phyloP scores from a whole-genome alignment of 2,888 invertebrate genomes.

The Drosophila prostipennis region DNA sequence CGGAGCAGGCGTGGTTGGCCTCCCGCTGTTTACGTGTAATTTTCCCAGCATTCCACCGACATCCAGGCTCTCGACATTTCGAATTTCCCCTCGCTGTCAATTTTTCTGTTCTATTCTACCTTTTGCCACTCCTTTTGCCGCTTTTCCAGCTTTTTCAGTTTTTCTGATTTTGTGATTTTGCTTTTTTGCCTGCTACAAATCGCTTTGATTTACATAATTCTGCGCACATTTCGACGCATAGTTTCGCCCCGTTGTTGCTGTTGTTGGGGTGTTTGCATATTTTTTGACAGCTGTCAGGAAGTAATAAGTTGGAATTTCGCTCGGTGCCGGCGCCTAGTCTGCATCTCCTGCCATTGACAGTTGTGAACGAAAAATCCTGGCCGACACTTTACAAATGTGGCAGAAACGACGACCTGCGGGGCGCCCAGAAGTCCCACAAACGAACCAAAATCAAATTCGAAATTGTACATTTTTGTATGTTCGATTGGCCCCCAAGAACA shows the following conservation, averaged over 20 bases:
- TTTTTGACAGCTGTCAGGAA: conserved; percentile 83
- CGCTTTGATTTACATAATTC: conserved; percentile 80
- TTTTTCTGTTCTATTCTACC: conserved; percentile 37
- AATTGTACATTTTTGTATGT: conserved; percentile 44
- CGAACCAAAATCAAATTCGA: conserved; percentile 19
- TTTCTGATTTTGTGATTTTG: conserved; percentile 2
- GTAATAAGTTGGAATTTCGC: conserved; percentile 79
- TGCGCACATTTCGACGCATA: conserved; percentile 74
- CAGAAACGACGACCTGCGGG: conserved; percentile 30
- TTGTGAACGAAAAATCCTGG: conserved; percentile 57
- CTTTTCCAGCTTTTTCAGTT: conserved; percentile 1
- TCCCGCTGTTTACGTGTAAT: conserved; percentile 72
- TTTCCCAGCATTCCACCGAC: conserved; percentile 64
- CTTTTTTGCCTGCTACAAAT: conserved; percentile 61
- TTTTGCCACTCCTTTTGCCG: conserved; percentile 48
- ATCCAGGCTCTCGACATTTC: conserved; percentile 57
- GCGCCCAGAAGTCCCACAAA: neutral
- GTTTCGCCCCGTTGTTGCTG: conserved; percentile 60
- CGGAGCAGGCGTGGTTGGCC: conserved; percentile 49
- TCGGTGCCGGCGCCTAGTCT: conserved; percentile 65
- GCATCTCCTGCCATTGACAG: conserved; percentile 69
- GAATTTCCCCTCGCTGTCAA: conserved; percentile 67
- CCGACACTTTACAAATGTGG: conserved; percentile 72
- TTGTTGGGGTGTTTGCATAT: conserved; percentile 72
- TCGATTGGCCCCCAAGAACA: conserved; percentile 32